Conservation (phyloP, 2,113 vertebrate genomes). For the Dolichotis patagonum region DNA sequence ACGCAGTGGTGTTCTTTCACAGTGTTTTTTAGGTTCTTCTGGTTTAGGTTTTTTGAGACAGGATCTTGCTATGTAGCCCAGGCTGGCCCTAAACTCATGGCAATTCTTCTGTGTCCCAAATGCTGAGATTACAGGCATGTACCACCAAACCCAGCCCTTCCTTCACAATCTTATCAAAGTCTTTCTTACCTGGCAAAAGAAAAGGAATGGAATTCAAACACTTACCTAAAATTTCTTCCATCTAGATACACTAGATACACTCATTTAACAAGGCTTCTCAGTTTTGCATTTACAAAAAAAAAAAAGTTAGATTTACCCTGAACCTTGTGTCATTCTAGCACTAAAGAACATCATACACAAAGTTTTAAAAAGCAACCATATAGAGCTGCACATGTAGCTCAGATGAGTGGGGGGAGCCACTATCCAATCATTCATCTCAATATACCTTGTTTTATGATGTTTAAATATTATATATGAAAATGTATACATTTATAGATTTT, state of each 20-base stretch:
- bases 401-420: background rate
- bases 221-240: background rate
- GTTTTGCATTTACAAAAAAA: background rate
- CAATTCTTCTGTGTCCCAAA: background rate
- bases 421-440: background rate
- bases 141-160: background rate
- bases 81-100: background rate
- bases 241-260: background rate
- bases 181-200: background rate
- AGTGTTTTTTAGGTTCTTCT: background rate
- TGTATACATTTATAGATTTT: constrained; percentile 8
- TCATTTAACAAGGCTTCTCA: background rate
- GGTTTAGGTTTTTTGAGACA: background rate
- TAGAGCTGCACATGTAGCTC: background rate
- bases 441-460: background rate
- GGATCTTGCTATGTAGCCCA: background rate
- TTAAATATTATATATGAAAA: background rate
- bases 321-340: background rate
- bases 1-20: background rate
- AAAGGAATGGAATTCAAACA: background rate
- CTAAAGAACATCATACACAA: background rate
- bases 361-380: background rate
- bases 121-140: background rate
- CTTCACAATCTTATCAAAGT: background rate
- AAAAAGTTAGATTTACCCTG: background rate